Evolutionary conservation across 2,888 invertebrate species (phyloP).

Genomic region (Noctua comes): DNA sequence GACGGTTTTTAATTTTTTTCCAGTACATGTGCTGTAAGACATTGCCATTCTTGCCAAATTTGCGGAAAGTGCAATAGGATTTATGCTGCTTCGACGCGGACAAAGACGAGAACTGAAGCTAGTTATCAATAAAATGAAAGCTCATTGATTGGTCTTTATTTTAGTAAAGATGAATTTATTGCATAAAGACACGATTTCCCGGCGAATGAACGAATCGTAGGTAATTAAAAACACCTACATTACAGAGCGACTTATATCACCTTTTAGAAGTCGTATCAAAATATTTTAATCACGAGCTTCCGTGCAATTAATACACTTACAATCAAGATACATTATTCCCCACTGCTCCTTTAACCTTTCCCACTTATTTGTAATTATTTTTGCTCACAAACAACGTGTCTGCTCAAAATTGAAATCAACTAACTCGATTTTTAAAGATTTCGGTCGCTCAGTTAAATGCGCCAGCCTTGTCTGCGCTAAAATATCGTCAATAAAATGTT

Average conservation of each 20-base stretch:
- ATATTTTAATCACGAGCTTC: constrained; percentile 20
- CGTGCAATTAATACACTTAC: constrained; percentile 42
- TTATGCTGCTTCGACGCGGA: not conserved
- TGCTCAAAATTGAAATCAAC: constrained; percentile 57
- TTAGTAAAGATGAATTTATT: not conserved
- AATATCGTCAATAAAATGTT: not conserved
- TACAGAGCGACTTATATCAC: not conserved
- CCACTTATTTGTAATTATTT: constrained; percentile 51
- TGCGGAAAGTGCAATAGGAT: not conserved
- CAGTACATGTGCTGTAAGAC: no score
- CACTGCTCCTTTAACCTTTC: constrained; percentile 36
- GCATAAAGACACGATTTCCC: not conserved
- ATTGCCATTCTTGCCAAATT: no score
- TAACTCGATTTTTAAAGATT: not conserved
- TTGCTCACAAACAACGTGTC: constrained; percentile 63
- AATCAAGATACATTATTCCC: constrained; percentile 48
- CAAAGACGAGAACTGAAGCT: not conserved
- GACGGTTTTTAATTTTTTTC: no score
- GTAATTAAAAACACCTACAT: not conserved
- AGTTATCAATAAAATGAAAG: not conserved
- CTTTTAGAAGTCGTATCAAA: constrained; percentile 23
- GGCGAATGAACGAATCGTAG: not conserved
- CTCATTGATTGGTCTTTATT: not conserved
- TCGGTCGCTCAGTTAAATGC: not conserved
- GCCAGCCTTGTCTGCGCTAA: not conserved